Evolutionary conservation across 2,113 vertebrate genomes (phyloP).

Genomic region (Hystrix cristata): DNA sequence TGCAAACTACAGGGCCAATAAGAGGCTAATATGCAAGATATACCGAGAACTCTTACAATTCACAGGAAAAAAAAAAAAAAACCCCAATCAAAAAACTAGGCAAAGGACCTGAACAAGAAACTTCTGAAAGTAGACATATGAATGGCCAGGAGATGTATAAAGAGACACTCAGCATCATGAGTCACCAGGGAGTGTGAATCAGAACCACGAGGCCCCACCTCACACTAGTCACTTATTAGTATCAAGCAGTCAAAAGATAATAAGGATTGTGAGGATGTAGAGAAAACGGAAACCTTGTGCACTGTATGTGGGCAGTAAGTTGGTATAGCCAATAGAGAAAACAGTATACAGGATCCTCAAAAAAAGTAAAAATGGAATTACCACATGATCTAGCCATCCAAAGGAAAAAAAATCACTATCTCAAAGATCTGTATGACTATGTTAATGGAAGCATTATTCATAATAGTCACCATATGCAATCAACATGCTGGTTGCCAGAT

Average conservation of each 20-base stretch:
- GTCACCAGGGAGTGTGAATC: not conserved
- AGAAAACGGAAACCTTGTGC: not conserved
- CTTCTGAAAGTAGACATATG: not conserved
- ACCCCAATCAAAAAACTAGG: not conserved
- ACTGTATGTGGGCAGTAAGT: not conserved
- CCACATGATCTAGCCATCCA: not conserved
- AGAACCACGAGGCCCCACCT: not conserved
- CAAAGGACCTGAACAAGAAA: not conserved
- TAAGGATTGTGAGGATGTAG: not conserved
- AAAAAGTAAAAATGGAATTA: not conserved
- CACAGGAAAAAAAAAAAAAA: not conserved
- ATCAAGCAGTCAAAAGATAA: not conserved
- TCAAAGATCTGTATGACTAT: not conserved
- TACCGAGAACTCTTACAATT: not conserved
- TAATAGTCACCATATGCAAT: not conserved
- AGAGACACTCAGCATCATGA: not conserved
- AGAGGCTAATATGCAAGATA: not conserved
- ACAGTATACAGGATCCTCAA: not conserved
- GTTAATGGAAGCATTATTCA: not conserved
- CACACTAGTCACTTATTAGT: not conserved
- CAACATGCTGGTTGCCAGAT: not conserved
- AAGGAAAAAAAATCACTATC: not conserved
- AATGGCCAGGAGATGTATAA: not conserved
- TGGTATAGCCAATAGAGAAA: not conserved
- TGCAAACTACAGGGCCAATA: not conserved